These are phyloP conservation scores for Athalia cordata DNA, from an alignment of 2,888 invertebrate species.

Conservation along the genomic window DNA sequence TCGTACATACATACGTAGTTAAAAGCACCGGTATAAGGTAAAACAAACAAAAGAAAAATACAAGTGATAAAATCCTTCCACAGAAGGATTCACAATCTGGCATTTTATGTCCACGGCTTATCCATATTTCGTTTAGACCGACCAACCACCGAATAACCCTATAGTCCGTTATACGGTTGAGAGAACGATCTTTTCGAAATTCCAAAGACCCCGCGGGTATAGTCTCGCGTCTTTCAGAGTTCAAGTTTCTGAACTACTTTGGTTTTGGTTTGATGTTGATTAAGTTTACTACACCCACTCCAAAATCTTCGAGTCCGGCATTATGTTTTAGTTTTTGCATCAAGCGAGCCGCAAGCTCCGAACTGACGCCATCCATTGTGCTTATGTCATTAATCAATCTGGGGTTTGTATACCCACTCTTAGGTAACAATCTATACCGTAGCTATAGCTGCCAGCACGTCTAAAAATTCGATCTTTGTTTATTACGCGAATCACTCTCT, in stretches of 20 bases:
- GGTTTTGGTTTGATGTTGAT: background rate
- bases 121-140: constrained; percentile 20
- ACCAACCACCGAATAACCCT: background rate
- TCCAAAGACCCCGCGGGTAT: background rate
- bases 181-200: constrained; percentile 5
- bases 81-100: no score
- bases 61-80: background rate
- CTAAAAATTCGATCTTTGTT: constrained; percentile 44
- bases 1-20: background rate
- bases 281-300: background rate
- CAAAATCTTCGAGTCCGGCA: constrained; percentile 23
- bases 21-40: background rate
- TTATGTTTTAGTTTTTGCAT: constrained; percentile 40
- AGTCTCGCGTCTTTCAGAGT: background rate
- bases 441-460: constrained; percentile 1
- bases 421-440: background rate
- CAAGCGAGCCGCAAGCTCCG: constrained; percentile 27
- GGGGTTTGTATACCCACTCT: constrained; percentile 32
- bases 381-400: constrained; percentile 41
- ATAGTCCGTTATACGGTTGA: background rate
- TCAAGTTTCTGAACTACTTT: constrained; percentile 1
- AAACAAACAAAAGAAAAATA: background rate
- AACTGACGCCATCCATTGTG: constrained; percentile 34
- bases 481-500: constrained; percentile 42
- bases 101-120: constrained; percentile 25